Evolutionary conservation across 1,140 invertebrate species (phyloP), one percentile per base, ranked within the genome.

Genomic region (Drosophila sulfurigaster): DNA sequence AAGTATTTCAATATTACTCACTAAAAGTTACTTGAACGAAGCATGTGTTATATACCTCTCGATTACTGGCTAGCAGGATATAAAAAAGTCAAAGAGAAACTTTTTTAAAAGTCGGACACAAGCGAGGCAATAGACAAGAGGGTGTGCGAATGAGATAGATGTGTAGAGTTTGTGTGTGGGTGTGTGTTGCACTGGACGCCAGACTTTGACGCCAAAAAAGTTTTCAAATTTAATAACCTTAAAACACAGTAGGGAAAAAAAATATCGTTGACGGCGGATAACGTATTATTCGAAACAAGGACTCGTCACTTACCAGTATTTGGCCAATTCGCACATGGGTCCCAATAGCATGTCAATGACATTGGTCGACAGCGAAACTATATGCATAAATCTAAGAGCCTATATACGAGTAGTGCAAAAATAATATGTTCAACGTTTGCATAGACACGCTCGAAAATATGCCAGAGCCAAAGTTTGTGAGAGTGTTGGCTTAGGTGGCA

Each of bases 201-300:
- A 68, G 62, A 74, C 67, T 81, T 81, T 76, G 82, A 82, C 79
- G 79, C 79, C 79, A 82, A 82, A 79, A 88, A 88, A 88, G 54
- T 88, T 88, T 88, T 85, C 70, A 79, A 89, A 89, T 88, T 89
- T 81, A 85, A 85, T 89, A 85, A 89, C 77, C 85, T 89, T 85
- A 88, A 89, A 88, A 89, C 77, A 71, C 38, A 75, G 60, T 51
- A 57, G 54, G 32, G 56, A 63, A 51, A 57, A 57, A 43, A 45
- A 46, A 62, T 49, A 35, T 20, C 45, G 59, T 20, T 35, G 45
- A 49, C 57, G 57, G n/a, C 54, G 54, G 13, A 57, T 57, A 56
- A 56, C 25, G 56, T 46, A 43, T 45, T 59, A 67, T 75, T 49
- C 28, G 46, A 66, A 76, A 64, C 67, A 38, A 65, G 65, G 32